These are phyloP conservation scores for Urosaurus nigricauda DNA, from an alignment of 2,797 vertebrate genomes.

Conservation along the genomic window DNA sequence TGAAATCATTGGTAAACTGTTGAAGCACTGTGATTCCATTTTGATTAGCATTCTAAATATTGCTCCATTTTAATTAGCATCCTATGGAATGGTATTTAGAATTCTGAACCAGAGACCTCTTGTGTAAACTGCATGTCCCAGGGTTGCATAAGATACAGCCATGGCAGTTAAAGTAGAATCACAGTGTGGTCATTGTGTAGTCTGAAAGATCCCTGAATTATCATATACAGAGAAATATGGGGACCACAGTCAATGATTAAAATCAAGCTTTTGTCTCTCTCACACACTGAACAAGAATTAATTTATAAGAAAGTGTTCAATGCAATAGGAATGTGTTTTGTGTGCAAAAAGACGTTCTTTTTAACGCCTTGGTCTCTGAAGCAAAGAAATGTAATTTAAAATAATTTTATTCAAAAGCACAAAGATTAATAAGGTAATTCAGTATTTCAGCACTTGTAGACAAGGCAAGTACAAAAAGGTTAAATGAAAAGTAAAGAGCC, in stretches of 20 bases:
- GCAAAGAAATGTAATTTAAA: slow-evolving; percentile 40
- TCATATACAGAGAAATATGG: neutral
- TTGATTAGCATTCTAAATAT: too few species aligned
- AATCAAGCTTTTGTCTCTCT: neutral
- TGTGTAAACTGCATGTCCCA: too few species aligned
- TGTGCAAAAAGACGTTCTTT: neutral
- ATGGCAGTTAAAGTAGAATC: too few species aligned
- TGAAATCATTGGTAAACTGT: neutral
- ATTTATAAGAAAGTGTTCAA: neutral
- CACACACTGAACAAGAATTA: neutral
- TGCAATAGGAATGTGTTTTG: neutral
- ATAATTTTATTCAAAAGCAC: slow-evolving; percentile 44
- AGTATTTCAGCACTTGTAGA: slow-evolving; percentile 6
- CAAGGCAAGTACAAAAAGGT: slow-evolving; percentile 22
- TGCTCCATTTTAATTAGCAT: too few species aligned
- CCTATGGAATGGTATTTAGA: too few species aligned
- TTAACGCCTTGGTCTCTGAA: slow-evolving; percentile 20
- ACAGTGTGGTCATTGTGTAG: too few species aligned
- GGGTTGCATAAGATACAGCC: too few species aligned
- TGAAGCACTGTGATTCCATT: too few species aligned
- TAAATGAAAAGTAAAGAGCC: slow-evolving; percentile 34
- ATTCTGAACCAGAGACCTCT: too few species aligned
- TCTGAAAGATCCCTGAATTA: neutral
- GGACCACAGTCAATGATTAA: neutral
- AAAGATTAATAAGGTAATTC: slow-evolving; percentile 14